These are phyloP conservation scores for Sesamia inferens DNA, from an alignment of 2,888 invertebrate species.

Conservation along the genomic window DNA sequence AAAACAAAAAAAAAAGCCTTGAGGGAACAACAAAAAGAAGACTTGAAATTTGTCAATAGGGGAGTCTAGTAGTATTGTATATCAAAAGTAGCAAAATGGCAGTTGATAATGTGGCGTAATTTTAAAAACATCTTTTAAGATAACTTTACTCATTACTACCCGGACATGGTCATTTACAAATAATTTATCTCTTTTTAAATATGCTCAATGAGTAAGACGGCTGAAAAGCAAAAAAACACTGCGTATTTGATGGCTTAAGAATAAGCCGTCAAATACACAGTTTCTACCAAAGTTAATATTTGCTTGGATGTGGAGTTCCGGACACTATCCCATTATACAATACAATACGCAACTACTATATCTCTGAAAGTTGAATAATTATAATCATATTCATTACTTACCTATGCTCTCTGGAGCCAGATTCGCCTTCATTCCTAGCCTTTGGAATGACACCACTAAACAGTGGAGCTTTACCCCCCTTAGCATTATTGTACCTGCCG, in stretches of 20 bases:
- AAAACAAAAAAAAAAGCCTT: too few relatives aligned
- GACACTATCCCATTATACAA: not conserved
- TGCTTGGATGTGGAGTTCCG: not conserved
- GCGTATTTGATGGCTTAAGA: too few relatives aligned
- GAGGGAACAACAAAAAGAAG: too few relatives aligned
- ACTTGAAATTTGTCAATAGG: too few relatives aligned
- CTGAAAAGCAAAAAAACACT: too few relatives aligned
- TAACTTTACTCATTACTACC: too few relatives aligned
- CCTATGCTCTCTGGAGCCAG: conserved; percentile 80
- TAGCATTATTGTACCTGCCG: conserved; percentile 77
- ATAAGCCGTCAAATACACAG: not conserved
- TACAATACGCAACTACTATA: not conserved
- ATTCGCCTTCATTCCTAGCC: conserved; percentile 76
- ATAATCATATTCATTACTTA: conserved; percentile 52
- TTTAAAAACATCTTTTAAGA: too few relatives aligned
- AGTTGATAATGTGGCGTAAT: too few relatives aligned
- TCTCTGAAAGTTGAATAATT: not conserved
- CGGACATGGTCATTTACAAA: not conserved
- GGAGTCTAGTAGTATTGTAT: too few relatives aligned
- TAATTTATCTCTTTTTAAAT: not conserved
- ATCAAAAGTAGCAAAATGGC: too few relatives aligned
- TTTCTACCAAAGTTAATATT: too few relatives aligned
- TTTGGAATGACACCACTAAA: conserved; percentile 84
- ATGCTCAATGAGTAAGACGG: not conserved
- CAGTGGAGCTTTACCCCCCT: conserved; percentile 73